These are phyloP conservation scores for Zelostemma sp. DNA, from an alignment of 1,140 invertebrate genomes.

Conservation along the genomic window DNA sequence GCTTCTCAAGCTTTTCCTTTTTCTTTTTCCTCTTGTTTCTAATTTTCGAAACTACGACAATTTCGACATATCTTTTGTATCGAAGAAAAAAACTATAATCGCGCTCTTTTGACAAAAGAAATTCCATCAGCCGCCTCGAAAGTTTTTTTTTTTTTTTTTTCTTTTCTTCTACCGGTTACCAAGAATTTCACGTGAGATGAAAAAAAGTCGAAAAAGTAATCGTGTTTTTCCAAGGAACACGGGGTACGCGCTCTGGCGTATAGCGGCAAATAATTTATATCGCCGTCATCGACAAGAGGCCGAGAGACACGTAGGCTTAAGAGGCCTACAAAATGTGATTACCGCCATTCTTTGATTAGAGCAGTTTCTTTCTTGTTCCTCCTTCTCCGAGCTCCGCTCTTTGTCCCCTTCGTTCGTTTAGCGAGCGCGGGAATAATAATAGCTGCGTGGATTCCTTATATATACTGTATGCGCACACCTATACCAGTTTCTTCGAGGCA, in stretches of 20 bases:
- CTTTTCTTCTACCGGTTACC: too few species aligned
- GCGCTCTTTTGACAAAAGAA: too few species aligned
- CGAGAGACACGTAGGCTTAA: constrained; percentile 39
- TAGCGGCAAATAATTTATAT: constrained; percentile 60
- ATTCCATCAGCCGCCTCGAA: too few species aligned
- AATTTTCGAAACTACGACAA: background rate
- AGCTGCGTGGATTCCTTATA: background rate
- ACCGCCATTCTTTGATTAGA: constrained; percentile 56
- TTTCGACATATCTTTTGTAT: constrained; percentile 9
- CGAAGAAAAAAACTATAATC: too few species aligned
- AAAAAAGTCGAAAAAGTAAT: too few species aligned
- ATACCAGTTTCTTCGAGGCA: constrained; percentile 38
- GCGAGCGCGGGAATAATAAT: constrained; percentile 9
- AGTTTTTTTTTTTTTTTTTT: too few species aligned
- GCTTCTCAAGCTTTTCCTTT: background rate
- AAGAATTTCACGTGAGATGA: too few species aligned
- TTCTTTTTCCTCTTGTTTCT: too few species aligned
- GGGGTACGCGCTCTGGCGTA: too few species aligned
- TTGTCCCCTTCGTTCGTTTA: constrained; percentile 1
- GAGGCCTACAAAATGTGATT: constrained; percentile 53
- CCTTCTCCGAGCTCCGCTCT: constrained; percentile 6
- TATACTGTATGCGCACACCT: background rate
- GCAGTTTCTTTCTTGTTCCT: constrained; percentile 14
- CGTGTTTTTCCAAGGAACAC: too few species aligned
- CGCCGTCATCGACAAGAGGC: constrained; percentile 27